These are phyloP conservation scores for Drosophila serrata DNA, from an alignment of 1,140 invertebrate species.

Conservation along the genomic window DNA sequence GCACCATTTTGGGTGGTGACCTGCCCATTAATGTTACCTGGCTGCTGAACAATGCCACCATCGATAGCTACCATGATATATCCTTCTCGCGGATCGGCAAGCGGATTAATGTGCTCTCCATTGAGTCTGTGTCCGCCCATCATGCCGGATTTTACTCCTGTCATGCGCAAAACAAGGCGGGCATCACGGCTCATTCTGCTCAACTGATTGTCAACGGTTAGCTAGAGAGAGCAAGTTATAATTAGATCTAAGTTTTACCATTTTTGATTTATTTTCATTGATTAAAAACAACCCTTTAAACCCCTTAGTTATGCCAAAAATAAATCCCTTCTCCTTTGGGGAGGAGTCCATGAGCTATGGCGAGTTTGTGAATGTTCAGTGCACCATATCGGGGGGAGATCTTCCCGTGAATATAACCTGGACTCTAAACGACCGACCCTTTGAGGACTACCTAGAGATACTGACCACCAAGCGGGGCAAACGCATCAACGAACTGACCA, in stretches of 20 bases:
- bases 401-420: slow-evolving; percentile 88
- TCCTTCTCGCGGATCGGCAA: slow-evolving; percentile 87
- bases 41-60: slow-evolving; percentile 88
- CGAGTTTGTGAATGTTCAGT: slow-evolving; percentile 90
- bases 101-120: slow-evolving; percentile 86
- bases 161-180: slow-evolving; percentile 89
- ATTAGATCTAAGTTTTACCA: slow-evolving; percentile 19
- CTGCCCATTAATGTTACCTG: slow-evolving; percentile 89
- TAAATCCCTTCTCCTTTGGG: slow-evolving; percentile 88
- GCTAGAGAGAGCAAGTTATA: slow-evolving; percentile 12
- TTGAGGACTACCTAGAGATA: slow-evolving; percentile 86
- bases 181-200: slow-evolving; percentile 88
- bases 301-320: slow-evolving; percentile 88
- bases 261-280: slow-evolving; percentile 30
- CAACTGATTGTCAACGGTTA: slow-evolving; percentile 91
- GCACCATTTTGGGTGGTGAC: slow-evolving; percentile 90
- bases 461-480: slow-evolving; percentile 88
- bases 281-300: slow-evolving; percentile 11
- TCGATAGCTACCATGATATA: slow-evolving; percentile 85
- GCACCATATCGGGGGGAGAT: slow-evolving; percentile 89
- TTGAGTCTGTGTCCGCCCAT: slow-evolving; percentile 85
- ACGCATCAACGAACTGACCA: slow-evolving; percentile 90
- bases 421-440: slow-evolving; percentile 87
- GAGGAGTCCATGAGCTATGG: slow-evolving; percentile 90
- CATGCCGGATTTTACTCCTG: slow-evolving; percentile 89